Base-by-base conservation (phyloP, 2,888 invertebrate species). In the Emmelina monodactyla region DNA sequence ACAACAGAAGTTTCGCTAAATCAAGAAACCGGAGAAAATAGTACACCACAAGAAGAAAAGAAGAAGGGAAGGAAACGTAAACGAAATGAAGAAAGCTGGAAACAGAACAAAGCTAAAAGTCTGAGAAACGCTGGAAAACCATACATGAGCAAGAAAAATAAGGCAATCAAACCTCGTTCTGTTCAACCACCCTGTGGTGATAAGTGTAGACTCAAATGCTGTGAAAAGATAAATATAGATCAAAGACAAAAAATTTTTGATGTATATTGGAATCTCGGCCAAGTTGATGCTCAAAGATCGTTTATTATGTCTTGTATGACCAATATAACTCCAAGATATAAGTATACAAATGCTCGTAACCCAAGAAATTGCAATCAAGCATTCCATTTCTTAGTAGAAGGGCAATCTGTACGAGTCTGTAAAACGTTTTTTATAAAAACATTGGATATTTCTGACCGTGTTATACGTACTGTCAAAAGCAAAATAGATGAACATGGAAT, bases 301-400 rank as follows among this genome's bases (percentile, higher is more conserved):
- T 45, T 37, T 41, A 45, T 43, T 32, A 31, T 33, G 39, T 42
- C 40, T 28, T 45, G 45, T 37, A 35, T 43, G 35, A 39, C 42
- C 32, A 22, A 34, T 38, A 39, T 40, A 29, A 39, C 39, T 29
- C 39, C 39, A 28, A 25, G 25, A 25, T 25, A 25, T 25, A 25
- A 25, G 11, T 25, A 25, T 25, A 25, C 25, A 25, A 39, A 42
- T 36, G 39, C 41, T 25, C n/a, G 9, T 14, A 28, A 33, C 16
- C 38, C 38, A 32, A 37, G 39, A 32, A 25, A 35, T 31, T 34
- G 32, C 22, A 41, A 41, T 25, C 11, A 39, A 29, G 41, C 41
- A 33, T 41, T 41, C 19, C 31, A 39, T 36, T 39, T 41, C 19
- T 22, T 35, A 32, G 35, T 38, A 16, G 33, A 42, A 16, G 37